Percentiles rank a stretch among this genome's conserved stretches.
These are phyloP conservation scores for Parasteatoda tepidariorum DNA, from an alignment of 1,140 invertebrate species.

Conservation along the genomic window DNA sequence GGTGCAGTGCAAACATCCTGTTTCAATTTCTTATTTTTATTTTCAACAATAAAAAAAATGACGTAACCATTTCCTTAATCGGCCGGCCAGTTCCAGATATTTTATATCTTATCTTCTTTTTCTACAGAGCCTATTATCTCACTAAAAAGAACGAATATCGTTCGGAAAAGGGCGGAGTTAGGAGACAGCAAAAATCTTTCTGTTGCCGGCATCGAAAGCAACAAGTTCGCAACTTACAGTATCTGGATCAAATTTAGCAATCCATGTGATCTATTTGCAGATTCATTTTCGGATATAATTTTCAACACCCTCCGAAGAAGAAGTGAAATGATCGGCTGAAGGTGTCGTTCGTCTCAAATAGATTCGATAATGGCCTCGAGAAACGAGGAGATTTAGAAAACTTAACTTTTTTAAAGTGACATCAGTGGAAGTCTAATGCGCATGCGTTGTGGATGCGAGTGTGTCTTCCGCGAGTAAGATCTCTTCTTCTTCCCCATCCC, in stretches of 20 bases:
- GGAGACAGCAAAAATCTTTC: background rate
- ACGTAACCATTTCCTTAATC: background rate
- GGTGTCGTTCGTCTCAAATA: background rate
- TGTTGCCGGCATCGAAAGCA: background rate
- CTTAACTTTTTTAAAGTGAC: conserved; percentile 26
- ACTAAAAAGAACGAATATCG: background rate
- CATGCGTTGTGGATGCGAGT: conserved; percentile 54
- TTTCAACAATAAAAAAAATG: background rate
- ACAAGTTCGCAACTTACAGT: background rate
- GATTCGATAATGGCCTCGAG: background rate
- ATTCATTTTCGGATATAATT: background rate
- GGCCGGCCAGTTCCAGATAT: background rate
- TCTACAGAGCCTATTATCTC: background rate
- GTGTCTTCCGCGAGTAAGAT: conserved; percentile 7
- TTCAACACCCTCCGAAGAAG: background rate
- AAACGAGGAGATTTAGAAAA: background rate
- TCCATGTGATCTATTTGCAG: background rate
- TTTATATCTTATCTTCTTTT: background rate
- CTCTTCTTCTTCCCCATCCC: conserved; percentile 3
- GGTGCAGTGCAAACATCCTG: background rate
- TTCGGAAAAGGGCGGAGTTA: background rate
- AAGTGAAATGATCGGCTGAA: background rate
- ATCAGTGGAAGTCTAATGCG: conserved; percentile 15
- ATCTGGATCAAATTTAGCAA: background rate
- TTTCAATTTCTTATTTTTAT: too few species aligned